Evolutionary conservation across 2,888 invertebrate species (phyloP).

Genomic region (Acanthacorydalis orientalis): DNA sequence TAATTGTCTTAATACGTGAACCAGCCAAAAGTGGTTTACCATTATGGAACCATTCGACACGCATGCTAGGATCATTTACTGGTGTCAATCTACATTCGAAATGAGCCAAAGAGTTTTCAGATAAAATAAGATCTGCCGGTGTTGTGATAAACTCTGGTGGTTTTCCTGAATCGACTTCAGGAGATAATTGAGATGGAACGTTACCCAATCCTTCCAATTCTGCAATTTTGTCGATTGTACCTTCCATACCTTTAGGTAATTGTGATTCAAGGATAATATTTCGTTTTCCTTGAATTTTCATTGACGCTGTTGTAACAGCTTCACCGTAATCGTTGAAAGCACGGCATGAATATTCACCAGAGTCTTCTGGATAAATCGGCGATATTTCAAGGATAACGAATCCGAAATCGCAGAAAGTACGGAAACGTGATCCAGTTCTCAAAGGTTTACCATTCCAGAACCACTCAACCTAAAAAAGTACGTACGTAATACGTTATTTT

Average conservation of each 20-base stretch:
- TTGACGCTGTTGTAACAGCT: constrained; percentile 74
- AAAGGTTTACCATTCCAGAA: constrained; percentile 85
- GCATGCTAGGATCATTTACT: constrained; percentile 81
- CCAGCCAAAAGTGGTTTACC: constrained; percentile 83
- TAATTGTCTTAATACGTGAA: constrained; percentile 86
- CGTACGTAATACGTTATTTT: too few species aligned
- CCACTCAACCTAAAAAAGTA: constrained; percentile 62
- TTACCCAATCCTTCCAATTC: constrained; percentile 75
- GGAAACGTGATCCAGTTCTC: constrained; percentile 79
- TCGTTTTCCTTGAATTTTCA: constrained; percentile 83
- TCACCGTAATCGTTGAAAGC: constrained; percentile 80
- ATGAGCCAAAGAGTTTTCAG: constrained; percentile 80
- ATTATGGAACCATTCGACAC: constrained; percentile 96
- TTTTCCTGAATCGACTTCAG: constrained; percentile 69
- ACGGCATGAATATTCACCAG: constrained; percentile 80
- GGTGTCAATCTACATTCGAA: constrained; percentile 83
- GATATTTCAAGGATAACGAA: constrained; percentile 95
- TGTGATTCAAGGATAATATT: constrained; percentile 86
- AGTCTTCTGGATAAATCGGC: constrained; percentile 92
- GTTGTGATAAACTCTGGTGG: constrained; percentile 83
- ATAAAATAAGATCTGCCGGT: constrained; percentile 65
- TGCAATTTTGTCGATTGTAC: constrained; percentile 84
- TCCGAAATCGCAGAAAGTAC: constrained; percentile 95
- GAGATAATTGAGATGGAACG: constrained; percentile 43
- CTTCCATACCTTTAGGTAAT: constrained; percentile 83